A percentile compares a stretch with the other conserved stretches of the same genome.
These are phyloP conservation scores for Falco punctatus DNA, from an alignment of 2,113 vertebrate genomes.

Conservation along the genomic window DNA sequence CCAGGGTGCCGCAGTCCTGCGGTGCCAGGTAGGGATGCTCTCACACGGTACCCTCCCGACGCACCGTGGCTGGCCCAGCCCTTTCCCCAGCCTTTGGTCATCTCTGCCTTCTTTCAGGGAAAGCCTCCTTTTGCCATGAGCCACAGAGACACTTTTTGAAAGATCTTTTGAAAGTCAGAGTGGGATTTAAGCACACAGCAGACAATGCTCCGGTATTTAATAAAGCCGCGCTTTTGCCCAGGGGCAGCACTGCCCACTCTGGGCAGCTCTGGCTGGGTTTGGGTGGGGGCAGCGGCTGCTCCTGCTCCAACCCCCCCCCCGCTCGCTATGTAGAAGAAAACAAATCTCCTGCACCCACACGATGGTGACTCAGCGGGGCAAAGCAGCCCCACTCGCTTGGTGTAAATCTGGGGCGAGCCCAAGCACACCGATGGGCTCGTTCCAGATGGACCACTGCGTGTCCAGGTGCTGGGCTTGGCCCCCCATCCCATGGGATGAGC, in stretches of 20 bases:
- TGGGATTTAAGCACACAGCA: not conserved
- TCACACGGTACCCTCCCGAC: rapidly evolving
- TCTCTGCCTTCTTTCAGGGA: rapidly evolving
- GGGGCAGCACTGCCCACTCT: rapidly evolving
- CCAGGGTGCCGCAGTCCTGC: rapidly evolving
- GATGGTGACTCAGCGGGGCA: rapidly evolving
- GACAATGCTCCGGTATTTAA: not conserved
- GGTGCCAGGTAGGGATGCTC: not conserved
- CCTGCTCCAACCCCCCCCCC: not conserved
- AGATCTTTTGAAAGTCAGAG: not conserved
- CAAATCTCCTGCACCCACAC: not conserved
- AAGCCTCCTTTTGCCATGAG: not conserved
- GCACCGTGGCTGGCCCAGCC: rapidly evolving
- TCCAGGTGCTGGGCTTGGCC: not conserved
- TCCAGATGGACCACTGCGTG: not conserved
- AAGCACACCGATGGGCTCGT: rapidly evolving
- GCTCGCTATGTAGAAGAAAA: rapidly evolving
- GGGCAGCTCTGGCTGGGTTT: not conserved
- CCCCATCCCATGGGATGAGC: not conserved
- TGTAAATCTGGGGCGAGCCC: not conserved
- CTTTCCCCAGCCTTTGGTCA: not conserved
- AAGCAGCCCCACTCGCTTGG: not conserved
- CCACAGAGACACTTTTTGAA: not conserved
- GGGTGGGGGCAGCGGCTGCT: no score
- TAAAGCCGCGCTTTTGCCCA: not conserved